These are phyloP conservation scores for Odobenus rosmarus DNA, from an alignment of 2,113 vertebrate species.

Conservation along the genomic window DNA sequence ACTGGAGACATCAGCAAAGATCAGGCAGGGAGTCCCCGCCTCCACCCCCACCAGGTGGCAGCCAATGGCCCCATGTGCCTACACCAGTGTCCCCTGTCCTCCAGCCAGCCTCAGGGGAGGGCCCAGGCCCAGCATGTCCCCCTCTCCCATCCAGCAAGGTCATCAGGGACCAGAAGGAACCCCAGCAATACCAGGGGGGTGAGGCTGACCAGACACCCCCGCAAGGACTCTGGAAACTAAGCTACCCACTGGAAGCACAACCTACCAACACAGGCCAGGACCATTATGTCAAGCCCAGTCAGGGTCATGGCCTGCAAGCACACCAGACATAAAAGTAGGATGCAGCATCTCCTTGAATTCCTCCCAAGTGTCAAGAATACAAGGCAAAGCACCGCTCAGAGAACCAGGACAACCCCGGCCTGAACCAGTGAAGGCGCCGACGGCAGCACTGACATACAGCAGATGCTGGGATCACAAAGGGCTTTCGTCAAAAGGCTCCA, in stretches of 20 bases:
- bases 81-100: background rate
- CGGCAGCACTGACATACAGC: background rate
- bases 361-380: no score
- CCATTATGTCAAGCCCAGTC: background rate
- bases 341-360: no score
- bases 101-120: background rate
- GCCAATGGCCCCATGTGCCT: background rate
- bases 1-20: background rate
- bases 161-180: background rate
- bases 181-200: background rate
- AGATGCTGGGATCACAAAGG: background rate
- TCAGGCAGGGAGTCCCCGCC: background rate
- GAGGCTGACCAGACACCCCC: background rate
- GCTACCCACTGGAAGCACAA: background rate
- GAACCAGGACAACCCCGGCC: background rate
- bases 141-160: background rate
- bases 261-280: background rate
- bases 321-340: no score
- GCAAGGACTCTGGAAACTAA: background rate
- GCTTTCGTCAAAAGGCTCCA: background rate
- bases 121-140: background rate
- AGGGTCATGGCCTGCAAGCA: background rate
- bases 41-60: background rate
- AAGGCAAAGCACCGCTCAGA: background rate
- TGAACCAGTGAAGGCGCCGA: background rate